Conservation (phyloP, 2,888 invertebrate genomes). For the Thera obeliscata region DNA sequence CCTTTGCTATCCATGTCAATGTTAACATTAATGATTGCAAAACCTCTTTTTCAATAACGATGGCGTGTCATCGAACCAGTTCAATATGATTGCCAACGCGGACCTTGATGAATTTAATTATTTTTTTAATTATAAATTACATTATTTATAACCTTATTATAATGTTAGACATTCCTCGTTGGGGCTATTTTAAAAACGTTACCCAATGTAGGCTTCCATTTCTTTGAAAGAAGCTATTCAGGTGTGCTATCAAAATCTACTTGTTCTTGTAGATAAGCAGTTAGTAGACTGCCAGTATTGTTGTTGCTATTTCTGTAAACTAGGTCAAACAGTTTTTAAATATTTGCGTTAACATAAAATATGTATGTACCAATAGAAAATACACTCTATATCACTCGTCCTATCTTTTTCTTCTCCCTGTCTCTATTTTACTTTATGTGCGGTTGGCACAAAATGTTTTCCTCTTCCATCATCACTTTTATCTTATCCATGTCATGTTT, state of each 20-base stretch:
- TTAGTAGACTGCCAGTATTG: constrained; percentile 29
- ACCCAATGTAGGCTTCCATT: too few relatives aligned
- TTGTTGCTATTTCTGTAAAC: constrained; percentile 35
- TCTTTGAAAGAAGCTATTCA: too few relatives aligned
- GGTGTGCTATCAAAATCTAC: constrained; percentile 15
- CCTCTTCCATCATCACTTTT: too few relatives aligned
- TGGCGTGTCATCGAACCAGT: constrained; percentile 27
- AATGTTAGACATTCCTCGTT: constrained; percentile 31
- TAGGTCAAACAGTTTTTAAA: constrained; percentile 36
- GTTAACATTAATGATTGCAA: constrained; percentile 20
- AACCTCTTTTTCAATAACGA: constrained; percentile 16
- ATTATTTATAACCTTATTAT: constrained; percentile 27
- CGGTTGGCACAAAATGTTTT: too few relatives aligned
- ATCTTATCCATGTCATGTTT: too few relatives aligned
- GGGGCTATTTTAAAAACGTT: too few relatives aligned
- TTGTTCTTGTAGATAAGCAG: constrained; percentile 33
- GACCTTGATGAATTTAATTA: constrained; percentile 33
- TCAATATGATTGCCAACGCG: constrained; percentile 20
- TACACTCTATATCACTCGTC: too few relatives aligned
- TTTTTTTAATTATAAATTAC: constrained; percentile 18
- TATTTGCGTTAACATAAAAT: constrained; percentile 3
- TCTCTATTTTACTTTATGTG: too few relatives aligned
- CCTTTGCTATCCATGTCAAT: constrained; percentile 16
- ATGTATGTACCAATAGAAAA: too few relatives aligned
- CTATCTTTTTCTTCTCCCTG: too few relatives aligned